Conservation (phyloP, 2,113 vertebrate species). For the Prietella phreatophila region DNA sequence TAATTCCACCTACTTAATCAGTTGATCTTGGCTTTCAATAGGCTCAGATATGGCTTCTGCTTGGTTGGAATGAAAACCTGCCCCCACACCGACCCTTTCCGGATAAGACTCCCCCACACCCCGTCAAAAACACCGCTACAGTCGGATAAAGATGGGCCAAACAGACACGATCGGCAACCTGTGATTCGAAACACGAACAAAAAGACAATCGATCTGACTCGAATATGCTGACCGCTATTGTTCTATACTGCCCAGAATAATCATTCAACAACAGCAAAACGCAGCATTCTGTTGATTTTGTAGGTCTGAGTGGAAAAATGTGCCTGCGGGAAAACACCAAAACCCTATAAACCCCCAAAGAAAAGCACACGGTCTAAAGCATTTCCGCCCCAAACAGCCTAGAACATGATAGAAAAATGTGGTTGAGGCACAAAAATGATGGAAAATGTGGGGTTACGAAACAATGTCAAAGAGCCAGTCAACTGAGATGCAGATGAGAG, state of each 20-base stretch:
- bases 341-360: conserved; percentile 45
- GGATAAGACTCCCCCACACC: neutral
- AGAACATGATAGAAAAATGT: conserved; percentile 26
- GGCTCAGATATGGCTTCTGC: too few relatives aligned
- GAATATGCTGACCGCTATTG: neutral
- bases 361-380: conserved; percentile 37
- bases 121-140: neutral
- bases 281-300: conserved; percentile 9
- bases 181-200: neutral
- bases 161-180: neutral
- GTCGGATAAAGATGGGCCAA: neutral
- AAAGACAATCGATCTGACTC: neutral
- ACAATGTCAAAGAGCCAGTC: conserved; percentile 10
- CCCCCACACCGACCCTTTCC: too few relatives aligned
- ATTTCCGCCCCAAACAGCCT: conserved; percentile 40
- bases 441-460: conserved; percentile 37
- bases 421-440: conserved; percentile 31
- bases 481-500: neutral
- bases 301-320: conserved; percentile 17
- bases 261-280: conserved; percentile 9
- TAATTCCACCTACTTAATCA: too few relatives aligned
- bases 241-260: neutral
- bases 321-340: conserved; percentile 41
- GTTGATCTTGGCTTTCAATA: too few relatives aligned
- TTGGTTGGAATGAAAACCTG: too few relatives aligned